Evolutionary conservation across 2,113 vertebrate genomes (phyloP), one percentile per base, ranked within the genome.

Genomic region (Trachemys scripta): DNA sequence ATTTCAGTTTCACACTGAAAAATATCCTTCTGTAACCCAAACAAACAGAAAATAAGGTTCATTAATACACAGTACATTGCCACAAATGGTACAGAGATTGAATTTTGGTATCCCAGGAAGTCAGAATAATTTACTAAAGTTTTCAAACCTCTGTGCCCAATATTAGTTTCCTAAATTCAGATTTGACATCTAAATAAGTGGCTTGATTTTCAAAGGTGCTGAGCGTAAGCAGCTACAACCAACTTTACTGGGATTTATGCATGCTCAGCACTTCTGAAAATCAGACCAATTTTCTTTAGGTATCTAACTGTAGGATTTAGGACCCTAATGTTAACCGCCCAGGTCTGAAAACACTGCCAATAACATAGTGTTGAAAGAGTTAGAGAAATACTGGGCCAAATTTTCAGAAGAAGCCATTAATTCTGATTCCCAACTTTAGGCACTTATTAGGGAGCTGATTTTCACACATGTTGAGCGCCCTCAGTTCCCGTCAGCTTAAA

Each of bases 1-100:
- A 1, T 82, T 96, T 93, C 81, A 89, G 24, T 57, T 90, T 38
- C 20, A 51, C 27, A 1, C 72, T 84, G 29, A 53, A 85, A 88
- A 93, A 92, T 54, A 65, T 20, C 10, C 45, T 85, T 93, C 85
- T 69, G 81, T 93, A 95, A 50, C 38, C 53, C 69, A 88, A 31
- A 38, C 51, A 83, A 94, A 94, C 51, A 89, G 80, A 79, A 91
- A 95, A 50, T 24, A 10, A 90, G 65, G 92, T 50, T 2, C 2
- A 89, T 90, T 93, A 65, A 87, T 31, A 81, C 6, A 2, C 0
- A 1, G 16, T 87, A 76, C 17, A 2, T 80, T 89, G 54, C 76
- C 42, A 85, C 90, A 94, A 90, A 10, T 35, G 81, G 65, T 3
- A 0, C 81, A 76, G 85, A 93, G 69, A 75, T 20, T 65, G 69